Base-by-base conservation (phyloP, 1,140 invertebrate genomes). In the Cephus cinctus region DNA sequence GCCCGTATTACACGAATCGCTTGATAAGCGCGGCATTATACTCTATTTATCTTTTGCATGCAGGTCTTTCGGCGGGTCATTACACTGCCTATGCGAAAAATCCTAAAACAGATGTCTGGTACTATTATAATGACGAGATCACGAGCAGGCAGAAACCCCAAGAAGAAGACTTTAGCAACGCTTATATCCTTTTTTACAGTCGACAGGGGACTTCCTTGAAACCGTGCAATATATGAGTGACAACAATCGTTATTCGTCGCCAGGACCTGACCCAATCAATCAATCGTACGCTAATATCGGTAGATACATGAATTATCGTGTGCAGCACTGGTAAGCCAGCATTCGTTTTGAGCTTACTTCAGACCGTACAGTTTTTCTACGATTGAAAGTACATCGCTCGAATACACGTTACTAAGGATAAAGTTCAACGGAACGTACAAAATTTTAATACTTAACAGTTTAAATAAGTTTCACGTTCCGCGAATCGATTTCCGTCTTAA, bases 171-270 rank as follows among this genome's bases (percentile, higher is more conserved):
- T 85, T 79, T 61, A 80, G 78, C 52, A 83, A 83, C 56, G 84
- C 83, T 4, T 88, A 87, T 54, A 82, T 88, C 45, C 72, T 88
- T 25, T 87, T 87, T 65, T 87, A 87, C 62, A 80, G 82, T 62
- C 79, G 80, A 63, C 78, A 79, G 76, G 82, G 81, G 77, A 68
- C 58, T 32, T 74, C 64, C 39, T 43, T 71, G 34, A 77, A 77
- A 56, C 67, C 70, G 54, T 75, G 69, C 65, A 77, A 75, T 62
- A 73, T 73, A 71, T 72, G 69, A 69, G 14, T 11, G 12, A 9
- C 11, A 30, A 30, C 9, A 30, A 30, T 30, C 27, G 9, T 30
- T 12, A 12, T 30, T 30, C 12, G 9, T 30, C 27, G 27, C 27
- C 9, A 30, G 27, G 12, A 30, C 9, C 12, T 12, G 27, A 30